Evolutionary conservation across 2,113 vertebrate species (phyloP).

Genomic region (Gnathonemus longibarbis): DNA sequence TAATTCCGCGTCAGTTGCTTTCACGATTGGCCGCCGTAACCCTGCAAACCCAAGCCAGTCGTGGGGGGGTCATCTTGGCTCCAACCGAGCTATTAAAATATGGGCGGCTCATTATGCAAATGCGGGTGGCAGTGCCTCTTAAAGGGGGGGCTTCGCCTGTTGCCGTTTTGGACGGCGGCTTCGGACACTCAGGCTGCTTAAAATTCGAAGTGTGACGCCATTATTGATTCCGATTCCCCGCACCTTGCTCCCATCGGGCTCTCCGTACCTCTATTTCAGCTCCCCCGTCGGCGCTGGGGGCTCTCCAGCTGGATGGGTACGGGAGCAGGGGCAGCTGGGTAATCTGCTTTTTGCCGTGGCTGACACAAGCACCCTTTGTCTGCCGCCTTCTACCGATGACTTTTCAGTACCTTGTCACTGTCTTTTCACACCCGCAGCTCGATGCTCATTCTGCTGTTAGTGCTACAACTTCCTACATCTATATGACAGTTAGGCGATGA

Average conservation of each 20-base stretch:
- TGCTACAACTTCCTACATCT: neutral
- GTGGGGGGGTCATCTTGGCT: neutral
- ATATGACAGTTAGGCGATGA: neutral
- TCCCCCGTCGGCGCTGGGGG: neutral
- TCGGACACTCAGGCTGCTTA: conserved; percentile 33
- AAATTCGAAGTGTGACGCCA: conserved; percentile 38
- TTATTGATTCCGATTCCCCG: conserved; percentile 38
- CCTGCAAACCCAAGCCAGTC: neutral
- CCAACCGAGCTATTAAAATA: neutral
- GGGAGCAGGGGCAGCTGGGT: neutral
- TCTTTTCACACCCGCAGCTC: neutral
- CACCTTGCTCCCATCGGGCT: conserved; percentile 2
- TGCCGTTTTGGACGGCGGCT: conserved; percentile 19
- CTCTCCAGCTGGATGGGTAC: neutral
- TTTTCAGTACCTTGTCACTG: neutral
- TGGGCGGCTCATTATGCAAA: neutral
- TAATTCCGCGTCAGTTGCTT: neutral
- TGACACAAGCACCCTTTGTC: neutral
- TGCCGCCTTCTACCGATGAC: neutral
- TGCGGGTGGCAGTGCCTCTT: neutral
- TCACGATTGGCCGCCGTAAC: neutral
- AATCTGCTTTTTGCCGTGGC: neutral
- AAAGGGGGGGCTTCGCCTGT: neutral
- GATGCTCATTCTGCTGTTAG: neutral
- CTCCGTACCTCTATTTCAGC: neutral